A percentile compares a stretch with the other conserved stretches of the same genome.
phyloP scores from a whole-genome alignment of 2,888 invertebrate genomes.

The Polymixis flavicincta region DNA sequence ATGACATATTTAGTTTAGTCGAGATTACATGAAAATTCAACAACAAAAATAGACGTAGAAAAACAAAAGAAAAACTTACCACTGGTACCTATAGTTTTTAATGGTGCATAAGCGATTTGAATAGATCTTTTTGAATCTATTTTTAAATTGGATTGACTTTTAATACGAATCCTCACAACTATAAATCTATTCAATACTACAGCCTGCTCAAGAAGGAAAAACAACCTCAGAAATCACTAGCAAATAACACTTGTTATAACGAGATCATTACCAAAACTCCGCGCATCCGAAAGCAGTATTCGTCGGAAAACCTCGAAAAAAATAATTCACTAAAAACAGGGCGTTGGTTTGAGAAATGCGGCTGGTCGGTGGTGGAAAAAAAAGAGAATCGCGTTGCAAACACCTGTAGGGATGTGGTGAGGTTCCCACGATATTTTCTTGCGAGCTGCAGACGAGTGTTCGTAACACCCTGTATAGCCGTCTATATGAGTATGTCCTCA shows the following conservation, averaged over 20 bases:
- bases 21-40: too few relatives aligned
- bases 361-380: slow-evolving; percentile 58
- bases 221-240: slow-evolving; percentile 25
- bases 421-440: slow-evolving; percentile 75
- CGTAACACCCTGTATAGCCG: slow-evolving; percentile 57
- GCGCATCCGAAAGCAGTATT: slow-evolving; percentile 47
- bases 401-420: slow-evolving; percentile 70
- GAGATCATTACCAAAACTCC: slow-evolving; percentile 65
- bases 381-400: slow-evolving; percentile 58
- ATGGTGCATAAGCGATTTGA: too few relatives aligned
- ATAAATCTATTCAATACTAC: slow-evolving; percentile 13
- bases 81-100: too few relatives aligned
- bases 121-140: background rate
- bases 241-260: slow-evolving; percentile 60
- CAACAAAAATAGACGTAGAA: too few relatives aligned
- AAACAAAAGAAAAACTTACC: too few relatives aligned
- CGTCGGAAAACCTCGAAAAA: slow-evolving; percentile 40
- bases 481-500: slow-evolving; percentile 63
- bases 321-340: slow-evolving; percentile 61
- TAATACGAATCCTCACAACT: background rate
- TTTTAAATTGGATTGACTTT: background rate
- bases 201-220: background rate
- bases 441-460: slow-evolving; percentile 71
- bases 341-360: slow-evolving; percentile 67
- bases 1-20: background rate